Percentiles rank a stretch among this genome's conserved stretches.
Evolutionary conservation across 2,888 invertebrate genomes (phyloP).

Genomic region (Lacanobia oleracea): DNA sequence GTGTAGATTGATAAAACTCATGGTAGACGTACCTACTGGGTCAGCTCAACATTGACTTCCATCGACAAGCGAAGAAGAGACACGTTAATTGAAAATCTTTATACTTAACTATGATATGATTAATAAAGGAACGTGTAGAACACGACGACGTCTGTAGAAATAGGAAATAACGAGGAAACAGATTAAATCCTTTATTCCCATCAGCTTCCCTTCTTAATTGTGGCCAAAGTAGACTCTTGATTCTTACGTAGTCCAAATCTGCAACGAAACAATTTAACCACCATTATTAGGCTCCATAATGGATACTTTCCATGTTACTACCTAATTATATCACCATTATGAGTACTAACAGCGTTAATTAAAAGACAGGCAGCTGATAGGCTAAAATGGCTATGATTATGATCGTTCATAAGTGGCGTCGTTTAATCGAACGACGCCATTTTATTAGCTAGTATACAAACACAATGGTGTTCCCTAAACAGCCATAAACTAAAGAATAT

Average conservation of each 20-base stretch:
- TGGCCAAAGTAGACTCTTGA: background rate
- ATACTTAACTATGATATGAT: too few species aligned
- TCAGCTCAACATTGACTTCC: too few species aligned
- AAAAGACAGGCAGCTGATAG: conserved; percentile 9
- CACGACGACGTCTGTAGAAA: background rate
- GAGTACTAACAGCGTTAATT: conserved; percentile 5
- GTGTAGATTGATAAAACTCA: too few species aligned
- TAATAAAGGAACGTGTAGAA: too few species aligned
- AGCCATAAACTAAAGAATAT: conserved; percentile 26
- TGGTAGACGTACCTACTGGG: too few species aligned
- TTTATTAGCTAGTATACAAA: conserved; percentile 2
- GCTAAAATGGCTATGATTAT: background rate
- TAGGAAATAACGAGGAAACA: too few species aligned
- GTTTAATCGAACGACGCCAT: conserved; percentile 8
- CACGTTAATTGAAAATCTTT: too few species aligned
- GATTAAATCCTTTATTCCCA: too few species aligned
- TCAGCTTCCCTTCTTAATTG: too few species aligned
- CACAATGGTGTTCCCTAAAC: conserved; percentile 30
- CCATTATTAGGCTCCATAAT: background rate
- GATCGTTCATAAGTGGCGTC: background rate
- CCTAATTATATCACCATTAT: background rate
- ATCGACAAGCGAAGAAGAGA: too few species aligned
- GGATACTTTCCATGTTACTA: background rate
- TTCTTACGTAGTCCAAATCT: background rate
- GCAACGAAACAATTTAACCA: background rate